Base-by-base conservation (phyloP, 2,113 vertebrate genomes). In the Sterna hirundo region DNA sequence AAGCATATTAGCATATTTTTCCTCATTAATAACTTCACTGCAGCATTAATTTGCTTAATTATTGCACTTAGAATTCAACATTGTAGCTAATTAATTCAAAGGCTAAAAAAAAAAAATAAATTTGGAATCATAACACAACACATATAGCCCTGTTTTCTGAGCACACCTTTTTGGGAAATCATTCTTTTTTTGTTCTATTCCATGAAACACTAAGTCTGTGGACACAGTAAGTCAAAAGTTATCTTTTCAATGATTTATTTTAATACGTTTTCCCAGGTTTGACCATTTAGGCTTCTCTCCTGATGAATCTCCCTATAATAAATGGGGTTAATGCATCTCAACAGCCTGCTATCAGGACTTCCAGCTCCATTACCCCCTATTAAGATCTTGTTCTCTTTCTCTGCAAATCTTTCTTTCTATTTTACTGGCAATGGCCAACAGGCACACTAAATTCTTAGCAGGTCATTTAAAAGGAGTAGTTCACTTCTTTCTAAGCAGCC, bases 41-140 rank as follows among this genome's bases (percentile, higher is more conserved):
- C 95, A 97, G 98, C 97, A 98, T 98, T 98, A 98, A 98, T 98
- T 98, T 98, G 94, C 98, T 97, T 98, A 98, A 98, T 98, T 98
- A 98, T 98, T 97, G 62, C 98, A 97, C 97, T 98, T 98, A 95
- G 94, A 97, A 98, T 98, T 98, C 98, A 98, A 97, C 97, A 97
- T 97, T 96, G 97, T 96, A 96, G 93, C 95, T 98, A 98, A 98
- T 98, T 98, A 98, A 98, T 97, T 98, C 97, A 97, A 97, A 97
- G 92, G 65, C 88, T 89, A 5, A 34, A 76, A 97, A 95, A 88
- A 88, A 96, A 97, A 92, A 36, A 34, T 75, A 97, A 95, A 96
- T 79, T 57, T 82, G 79, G 88, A 97, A 95, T 97, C 94, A 94
- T 95, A 97, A 97, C 92, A 95, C 88, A 96, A 83, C 92, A 85